These are phyloP conservation scores for Argentina silus DNA, from an alignment of 2,797 vertebrate species.

Conservation along the genomic window DNA sequence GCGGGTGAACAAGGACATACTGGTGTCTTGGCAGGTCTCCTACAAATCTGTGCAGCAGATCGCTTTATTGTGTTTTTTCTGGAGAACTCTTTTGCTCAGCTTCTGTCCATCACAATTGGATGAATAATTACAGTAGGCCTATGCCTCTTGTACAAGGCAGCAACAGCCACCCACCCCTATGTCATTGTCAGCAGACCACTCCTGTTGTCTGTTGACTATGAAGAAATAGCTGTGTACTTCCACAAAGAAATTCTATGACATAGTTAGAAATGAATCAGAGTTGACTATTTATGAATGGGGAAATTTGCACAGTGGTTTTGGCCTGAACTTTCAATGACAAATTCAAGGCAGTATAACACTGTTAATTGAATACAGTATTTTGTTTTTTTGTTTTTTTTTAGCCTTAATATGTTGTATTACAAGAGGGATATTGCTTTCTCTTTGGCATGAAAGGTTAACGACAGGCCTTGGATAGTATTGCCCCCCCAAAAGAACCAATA, in stretches of 20 bases:
- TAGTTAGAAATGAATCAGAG: constrained; percentile 43
- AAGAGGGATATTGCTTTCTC: constrained; percentile 40
- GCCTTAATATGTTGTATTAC: constrained; percentile 67
- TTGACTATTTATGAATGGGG: constrained; percentile 48
- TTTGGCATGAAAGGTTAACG: constrained; percentile 66
- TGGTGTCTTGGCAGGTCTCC: constrained; percentile 40
- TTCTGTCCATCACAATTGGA: constrained; percentile 49
- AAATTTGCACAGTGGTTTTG: constrained; percentile 65
- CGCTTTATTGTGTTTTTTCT: background rate
- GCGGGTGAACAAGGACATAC: constrained; percentile 16
- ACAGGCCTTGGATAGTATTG: constrained; percentile 63
- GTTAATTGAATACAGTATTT: constrained; percentile 57
- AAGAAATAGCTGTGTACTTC: constrained; percentile 47
- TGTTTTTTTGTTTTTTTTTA: constrained; percentile 49
- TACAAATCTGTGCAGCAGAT: background rate
- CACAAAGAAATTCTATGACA: constrained; percentile 47
- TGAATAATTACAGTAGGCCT: constrained; percentile 31
- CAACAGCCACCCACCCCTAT: constrained; percentile 20
- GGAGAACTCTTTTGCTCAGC: constrained; percentile 47
- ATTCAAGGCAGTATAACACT: constrained; percentile 55
- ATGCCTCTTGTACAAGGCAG: constrained; percentile 32
- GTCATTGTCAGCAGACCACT: constrained; percentile 34
- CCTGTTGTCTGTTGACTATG: constrained; percentile 34
- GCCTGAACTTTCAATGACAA: constrained; percentile 60
- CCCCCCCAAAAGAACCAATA: constrained; percentile 56